A percentile compares a stretch with the other conserved stretches of the same genome.
Conservation (phyloP, 1,140 invertebrate genomes). For the Panulirus ornatus region DNA sequence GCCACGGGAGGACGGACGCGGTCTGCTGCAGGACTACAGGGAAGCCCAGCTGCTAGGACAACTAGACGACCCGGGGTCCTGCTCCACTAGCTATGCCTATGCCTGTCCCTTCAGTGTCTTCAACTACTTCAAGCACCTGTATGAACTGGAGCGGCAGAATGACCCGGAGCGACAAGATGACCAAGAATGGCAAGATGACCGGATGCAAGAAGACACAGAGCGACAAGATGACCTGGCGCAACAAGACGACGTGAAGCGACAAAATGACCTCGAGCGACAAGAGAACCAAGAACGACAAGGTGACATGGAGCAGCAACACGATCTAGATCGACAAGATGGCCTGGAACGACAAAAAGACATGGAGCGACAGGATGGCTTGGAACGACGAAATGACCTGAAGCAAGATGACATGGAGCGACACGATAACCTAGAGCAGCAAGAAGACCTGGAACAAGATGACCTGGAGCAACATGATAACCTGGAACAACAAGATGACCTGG, state of each 20-base stretch:
- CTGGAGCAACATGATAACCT: too few species aligned
- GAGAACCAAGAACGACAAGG: too few species aligned
- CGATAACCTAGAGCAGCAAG: neutral
- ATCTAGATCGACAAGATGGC: neutral
- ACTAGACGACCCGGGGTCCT: neutral
- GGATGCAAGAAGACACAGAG: neutral
- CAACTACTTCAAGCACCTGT: conserved; percentile 24
- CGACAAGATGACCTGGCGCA: neutral
- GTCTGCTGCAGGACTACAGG: neutral
- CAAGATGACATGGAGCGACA: neutral
- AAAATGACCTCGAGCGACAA: too few species aligned
- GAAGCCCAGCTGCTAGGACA: neutral
- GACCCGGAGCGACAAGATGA: neutral
- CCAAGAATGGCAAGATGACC: neutral
- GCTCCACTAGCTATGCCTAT: neutral
- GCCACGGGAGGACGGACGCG: conserved; percentile 3
- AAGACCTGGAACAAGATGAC: too few species aligned
- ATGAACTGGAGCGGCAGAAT: neutral
- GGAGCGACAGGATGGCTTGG: neutral
- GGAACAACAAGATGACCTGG: too few species aligned
- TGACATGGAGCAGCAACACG: too few species aligned
- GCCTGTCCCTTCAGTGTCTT: conserved; percentile 25
- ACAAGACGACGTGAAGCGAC: neutral
- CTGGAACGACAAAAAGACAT: neutral
- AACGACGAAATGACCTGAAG: neutral